These are phyloP conservation scores for Acanthosepion esculentum DNA, from an alignment of 2,888 invertebrate genomes.

Conservation along the genomic window DNA sequence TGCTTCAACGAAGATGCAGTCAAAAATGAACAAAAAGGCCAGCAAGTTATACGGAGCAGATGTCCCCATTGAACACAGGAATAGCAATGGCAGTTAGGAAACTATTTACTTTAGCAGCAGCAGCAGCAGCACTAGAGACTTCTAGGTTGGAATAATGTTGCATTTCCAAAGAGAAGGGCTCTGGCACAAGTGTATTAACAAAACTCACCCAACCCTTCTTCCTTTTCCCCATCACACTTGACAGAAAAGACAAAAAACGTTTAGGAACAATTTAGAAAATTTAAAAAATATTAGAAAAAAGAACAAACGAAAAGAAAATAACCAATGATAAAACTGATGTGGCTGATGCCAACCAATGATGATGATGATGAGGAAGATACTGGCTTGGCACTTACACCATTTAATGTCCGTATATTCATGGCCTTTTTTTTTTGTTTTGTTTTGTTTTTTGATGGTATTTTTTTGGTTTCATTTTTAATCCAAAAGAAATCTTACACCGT, in stretches of 20 bases:
- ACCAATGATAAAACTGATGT: neutral
- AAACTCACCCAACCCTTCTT: neutral
- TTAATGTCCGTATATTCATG: constrained; percentile 21
- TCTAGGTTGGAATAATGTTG: constrained; percentile 39
- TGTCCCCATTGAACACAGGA: constrained; percentile 70
- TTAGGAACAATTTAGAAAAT: neutral
- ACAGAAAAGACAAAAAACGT: constrained; percentile 36
- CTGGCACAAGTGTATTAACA: neutral
- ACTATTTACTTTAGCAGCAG: neutral
- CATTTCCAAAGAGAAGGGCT: neutral
- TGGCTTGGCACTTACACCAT: neutral
- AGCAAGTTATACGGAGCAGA: constrained; percentile 97
- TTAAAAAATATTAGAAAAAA: neutral
- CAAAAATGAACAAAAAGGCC: constrained; percentile 98
- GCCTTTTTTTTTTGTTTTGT: neutral
- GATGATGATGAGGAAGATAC: neutral
- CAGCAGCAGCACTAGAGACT: neutral
- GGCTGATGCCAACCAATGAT: neutral
- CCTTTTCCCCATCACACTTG: constrained; percentile 38
- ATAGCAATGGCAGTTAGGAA: constrained; percentile 68
- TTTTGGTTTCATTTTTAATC: neutral
- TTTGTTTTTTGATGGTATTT: constrained; percentile 23
- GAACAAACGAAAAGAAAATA: neutral
- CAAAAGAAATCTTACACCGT: neutral
- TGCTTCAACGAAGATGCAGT: constrained; percentile 93